Percentiles rank a stretch among this genome's conserved stretches.
These are phyloP conservation scores for Episyrphus balteatus DNA, from an alignment of 1,140 invertebrate species.

Conservation along the genomic window DNA sequence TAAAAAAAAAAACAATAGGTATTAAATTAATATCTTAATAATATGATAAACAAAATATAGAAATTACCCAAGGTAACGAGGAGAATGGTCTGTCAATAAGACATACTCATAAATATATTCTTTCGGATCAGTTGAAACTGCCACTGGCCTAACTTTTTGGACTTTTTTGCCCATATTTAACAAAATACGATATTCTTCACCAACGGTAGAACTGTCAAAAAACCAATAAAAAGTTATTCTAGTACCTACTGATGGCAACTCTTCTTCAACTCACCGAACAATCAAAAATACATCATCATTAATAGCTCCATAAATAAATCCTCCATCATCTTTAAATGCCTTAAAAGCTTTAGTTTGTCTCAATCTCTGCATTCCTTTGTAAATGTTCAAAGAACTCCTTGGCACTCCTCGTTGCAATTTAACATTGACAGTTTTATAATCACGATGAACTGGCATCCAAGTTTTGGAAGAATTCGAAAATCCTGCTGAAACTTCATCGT, in stretches of 20 bases:
- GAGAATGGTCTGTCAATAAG: slow-evolving; percentile 20
- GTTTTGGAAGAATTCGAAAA: slow-evolving; percentile 40
- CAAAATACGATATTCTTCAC: slow-evolving; percentile 27
- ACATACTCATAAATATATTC: slow-evolving; percentile 22
- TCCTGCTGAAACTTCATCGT: slow-evolving; percentile 47
- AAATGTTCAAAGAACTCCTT: slow-evolving; percentile 6
- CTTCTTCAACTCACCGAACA: background rate
- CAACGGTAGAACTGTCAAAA: slow-evolving; percentile 6
- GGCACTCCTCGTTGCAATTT: slow-evolving; percentile 18
- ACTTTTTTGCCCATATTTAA: slow-evolving; percentile 23
- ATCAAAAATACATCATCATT: slow-evolving; percentile 19
- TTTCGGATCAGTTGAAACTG: slow-evolving; percentile 10
- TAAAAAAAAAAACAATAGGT: background rate
- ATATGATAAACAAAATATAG: background rate
- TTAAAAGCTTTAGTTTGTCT: background rate
- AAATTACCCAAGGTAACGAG: slow-evolving; percentile 18
- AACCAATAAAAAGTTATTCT: too few species aligned
- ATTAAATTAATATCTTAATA: background rate
- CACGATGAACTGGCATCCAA: slow-evolving; percentile 48
- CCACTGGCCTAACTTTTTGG: background rate
- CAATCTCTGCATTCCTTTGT: slow-evolving; percentile 4
- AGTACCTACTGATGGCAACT: too few species aligned
- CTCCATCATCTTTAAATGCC: slow-evolving; percentile 13
- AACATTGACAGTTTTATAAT: slow-evolving; percentile 41
- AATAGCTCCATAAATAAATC: slow-evolving; percentile 9